Evolutionary conservation across 1,140 invertebrate species (phyloP), one percentile per base, ranked within the genome.

Genomic region (Goniozus legneri): DNA sequence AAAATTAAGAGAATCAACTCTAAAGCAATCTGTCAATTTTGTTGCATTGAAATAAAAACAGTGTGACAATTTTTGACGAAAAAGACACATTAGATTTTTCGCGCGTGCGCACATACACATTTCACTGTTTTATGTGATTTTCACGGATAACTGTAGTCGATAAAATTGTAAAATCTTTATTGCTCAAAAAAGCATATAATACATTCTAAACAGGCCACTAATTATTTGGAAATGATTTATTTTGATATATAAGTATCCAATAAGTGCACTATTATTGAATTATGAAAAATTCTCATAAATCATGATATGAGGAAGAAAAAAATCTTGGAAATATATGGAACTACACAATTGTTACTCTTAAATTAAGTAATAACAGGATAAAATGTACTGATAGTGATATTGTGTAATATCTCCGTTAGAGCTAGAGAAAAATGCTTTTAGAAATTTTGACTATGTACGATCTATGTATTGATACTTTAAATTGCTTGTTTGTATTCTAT

Each of bases 401-500:
- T 58, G 54, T 56, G 41, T 57, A 60, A 58, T 52, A 58, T 15
- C 30, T 24, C n/a, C 15, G 47, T 51, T 58, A 47, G 60, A 52
- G 48, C n/a, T 1, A 27, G 56, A 61, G 56, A 39, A 20, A 48
- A 55, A 58, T 54, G 64, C n/a, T n/a, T n/a, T 69, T 62, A 67
- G 67, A 58, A 53, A 41, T 52, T 44, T 64, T 61, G 54, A 62
- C 47, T 66, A 56, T 49, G 65, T 54, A 54, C 35, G 45, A 60
- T 65, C 53, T 61, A 44, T 65, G 47, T 62, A 67, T 54, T 54
- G 52, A 58, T 64, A 60, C 58, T 45, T 39, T 37, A 44, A 38
- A 57, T 60, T 42, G 64, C 65, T 69, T 69, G 51, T 66, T 67
- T 66, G 53, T 61, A 60, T 58, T 50, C 57, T 63, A 63, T 54